Conservation (phyloP, 2,888 invertebrate genomes). For the Dynastes maya region DNA sequence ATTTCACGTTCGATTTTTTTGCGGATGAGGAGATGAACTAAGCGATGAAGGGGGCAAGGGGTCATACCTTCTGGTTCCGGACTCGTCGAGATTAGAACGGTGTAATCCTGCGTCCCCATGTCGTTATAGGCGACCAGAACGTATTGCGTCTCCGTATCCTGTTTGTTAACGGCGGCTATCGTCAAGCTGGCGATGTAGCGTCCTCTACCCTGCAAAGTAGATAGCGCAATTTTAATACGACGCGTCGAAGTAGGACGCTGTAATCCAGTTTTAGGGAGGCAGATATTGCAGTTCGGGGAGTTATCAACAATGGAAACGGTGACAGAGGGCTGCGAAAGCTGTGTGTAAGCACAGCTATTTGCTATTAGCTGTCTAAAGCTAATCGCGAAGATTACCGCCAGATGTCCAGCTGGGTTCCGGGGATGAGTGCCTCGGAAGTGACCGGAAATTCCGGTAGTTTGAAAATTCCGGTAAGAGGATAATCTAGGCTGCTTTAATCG, state of each 20-base stretch:
- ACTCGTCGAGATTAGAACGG: conserved; percentile 80
- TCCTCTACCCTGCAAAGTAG: conserved; percentile 75
- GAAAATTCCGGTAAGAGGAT: conserved; percentile 14
- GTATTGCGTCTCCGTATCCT: conserved; percentile 84
- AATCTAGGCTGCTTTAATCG: neutral
- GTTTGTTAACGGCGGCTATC: conserved; percentile 79
- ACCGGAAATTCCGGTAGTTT: conserved; percentile 1
- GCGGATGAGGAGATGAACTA: conserved; percentile 5
- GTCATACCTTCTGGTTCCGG: conserved; percentile 74
- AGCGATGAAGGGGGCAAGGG: neutral
- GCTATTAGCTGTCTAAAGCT: neutral
- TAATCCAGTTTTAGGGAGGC: neutral
- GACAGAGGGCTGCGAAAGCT: too few relatives aligned
- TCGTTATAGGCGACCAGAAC: conserved; percentile 79
- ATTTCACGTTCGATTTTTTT: conserved; percentile 16
- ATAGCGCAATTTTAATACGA: conserved; percentile 46
- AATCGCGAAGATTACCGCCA: neutral
- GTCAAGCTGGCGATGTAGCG: conserved; percentile 80
- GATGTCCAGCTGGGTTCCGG: neutral
- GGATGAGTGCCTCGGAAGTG: neutral
- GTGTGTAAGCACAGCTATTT: too few relatives aligned
- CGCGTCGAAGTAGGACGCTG: neutral
- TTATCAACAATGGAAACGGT: neutral
- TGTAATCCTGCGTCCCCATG: conserved; percentile 78
- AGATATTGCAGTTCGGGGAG: neutral